A percentile compares a stretch with the other conserved stretches of the same genome.
These are phyloP conservation scores for Pegoplata infirma DNA, from an alignment of 2,888 invertebrate genomes.

Conservation along the genomic window DNA sequence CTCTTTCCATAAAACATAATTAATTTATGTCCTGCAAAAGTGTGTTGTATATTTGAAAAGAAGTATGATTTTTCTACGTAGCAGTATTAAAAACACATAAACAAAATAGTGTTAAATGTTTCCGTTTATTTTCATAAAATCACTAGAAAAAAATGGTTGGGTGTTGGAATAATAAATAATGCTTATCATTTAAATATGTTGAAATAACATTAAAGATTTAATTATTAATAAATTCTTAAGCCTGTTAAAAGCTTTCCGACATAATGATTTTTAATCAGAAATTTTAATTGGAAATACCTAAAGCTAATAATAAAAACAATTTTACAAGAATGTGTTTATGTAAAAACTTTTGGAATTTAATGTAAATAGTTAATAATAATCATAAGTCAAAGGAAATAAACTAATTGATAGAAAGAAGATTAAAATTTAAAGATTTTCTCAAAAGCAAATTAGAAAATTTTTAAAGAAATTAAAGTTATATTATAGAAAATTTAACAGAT, in stretches of 20 bases:
- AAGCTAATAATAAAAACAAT: too few species aligned
- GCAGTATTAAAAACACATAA: background rate
- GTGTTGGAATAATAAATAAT: slow-evolving; percentile 18
- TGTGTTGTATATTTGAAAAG: background rate
- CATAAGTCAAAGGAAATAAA: too few species aligned
- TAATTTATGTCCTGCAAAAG: slow-evolving; percentile 20
- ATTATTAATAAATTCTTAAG: background rate
- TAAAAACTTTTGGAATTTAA: too few species aligned
- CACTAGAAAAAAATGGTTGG: background rate
- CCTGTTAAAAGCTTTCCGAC: background rate
- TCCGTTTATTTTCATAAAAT: slow-evolving; percentile 12
- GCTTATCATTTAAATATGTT: background rate
- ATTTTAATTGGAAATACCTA: too few species aligned
- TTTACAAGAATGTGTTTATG: too few species aligned
- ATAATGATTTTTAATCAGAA: too few species aligned
- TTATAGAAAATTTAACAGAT: too few species aligned
- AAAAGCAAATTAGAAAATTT: too few species aligned
- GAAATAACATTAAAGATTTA: background rate
- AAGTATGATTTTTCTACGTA: background rate
- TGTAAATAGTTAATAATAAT: too few species aligned
- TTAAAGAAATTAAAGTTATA: too few species aligned
- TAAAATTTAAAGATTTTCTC: too few species aligned
- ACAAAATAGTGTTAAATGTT: slow-evolving; percentile 40
- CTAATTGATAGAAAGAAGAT: too few species aligned
- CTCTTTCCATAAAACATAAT: background rate